Base-by-base conservation (phyloP, 2,113 vertebrate genomes). In the Etheostoma cragini region DNA sequence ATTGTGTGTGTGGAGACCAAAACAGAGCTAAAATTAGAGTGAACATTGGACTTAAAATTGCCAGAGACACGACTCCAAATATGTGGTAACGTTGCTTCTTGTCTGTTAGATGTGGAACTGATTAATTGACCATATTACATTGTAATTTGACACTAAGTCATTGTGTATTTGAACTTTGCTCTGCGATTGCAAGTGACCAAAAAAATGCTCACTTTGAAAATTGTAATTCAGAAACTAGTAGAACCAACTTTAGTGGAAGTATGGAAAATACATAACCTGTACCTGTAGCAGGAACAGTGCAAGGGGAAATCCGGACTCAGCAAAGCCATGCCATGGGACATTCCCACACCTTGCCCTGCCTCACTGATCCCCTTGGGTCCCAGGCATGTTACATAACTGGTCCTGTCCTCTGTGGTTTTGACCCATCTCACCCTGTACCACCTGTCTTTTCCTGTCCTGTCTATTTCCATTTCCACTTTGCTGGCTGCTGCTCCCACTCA, bases 361-460 rank as follows among this genome's bases (percentile, higher is more conserved):
- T 49, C 56, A n/a, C n/a, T 50, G 24, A n/a, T 70, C 45, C 56
- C 57, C 30, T 46, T 6, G 38, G 52, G 81, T 70, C 47, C 57
- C 50, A 3, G 24, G 38, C 61, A 26, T 61, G n/a, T 84, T 87
- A 87, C 53, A 50, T 80, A 80, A 85, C 57, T 6, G 45, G 12
- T 49, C 64, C 49, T 62, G 70, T 83, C 73, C 77, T 82, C 64
- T 65, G 67, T 54, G 65, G 24, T 54, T 72, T 19, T 24, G 30
- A 82, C 42, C 22, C 65, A 16, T 54, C 17, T 76, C 74, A n/a
- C 38, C 56, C 67, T 83, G 56, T 52, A 45, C 76, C 24, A 14
- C 10, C 63, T 30, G 19, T 45, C 53, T 38, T 47, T 56, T 72
- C 38, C 24, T 53, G 26, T 77, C 64, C 76, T n/a, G 22, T 64